Conservation (phyloP, 2,113 vertebrate genomes). For the Corvus cornix region DNA sequence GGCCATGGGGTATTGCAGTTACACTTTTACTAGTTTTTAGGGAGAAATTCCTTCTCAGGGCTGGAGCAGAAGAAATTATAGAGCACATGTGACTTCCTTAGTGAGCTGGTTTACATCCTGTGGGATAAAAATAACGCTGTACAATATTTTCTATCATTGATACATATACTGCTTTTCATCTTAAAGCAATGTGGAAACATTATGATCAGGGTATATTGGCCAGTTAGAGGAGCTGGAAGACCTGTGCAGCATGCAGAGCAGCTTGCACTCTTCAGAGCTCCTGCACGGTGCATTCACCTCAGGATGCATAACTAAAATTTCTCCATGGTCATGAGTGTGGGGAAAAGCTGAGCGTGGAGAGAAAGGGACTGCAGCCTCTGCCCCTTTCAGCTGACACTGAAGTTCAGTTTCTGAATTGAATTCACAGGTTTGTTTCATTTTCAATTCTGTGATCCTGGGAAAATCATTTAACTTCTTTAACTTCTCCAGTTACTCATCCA, state of each 20-base stretch:
- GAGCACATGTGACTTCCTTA: constrained; percentile 13
- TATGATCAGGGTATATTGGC: not conserved
- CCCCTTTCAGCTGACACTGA: not conserved
- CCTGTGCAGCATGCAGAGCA: not conserved
- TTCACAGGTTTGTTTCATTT: not conserved
- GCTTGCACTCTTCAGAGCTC: not conserved
- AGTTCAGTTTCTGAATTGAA: not conserved
- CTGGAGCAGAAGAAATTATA: constrained; percentile 46
- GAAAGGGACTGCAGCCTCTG: not conserved
- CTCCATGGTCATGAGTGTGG: not conserved
- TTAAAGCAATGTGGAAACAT: not conserved
- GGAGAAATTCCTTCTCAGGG: not conserved
- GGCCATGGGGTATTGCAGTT: not conserved
- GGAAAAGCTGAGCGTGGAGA: not conserved
- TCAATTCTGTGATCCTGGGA: not conserved
- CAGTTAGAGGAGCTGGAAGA: not conserved
- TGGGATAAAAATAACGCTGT: not conserved
- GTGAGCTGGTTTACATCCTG: constrained; percentile 32
- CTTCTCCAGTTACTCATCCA: constrained; percentile 33
- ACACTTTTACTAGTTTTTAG: constrained; percentile 43
- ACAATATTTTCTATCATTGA: not conserved
- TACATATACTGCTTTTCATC: not conserved
- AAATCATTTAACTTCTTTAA: constrained; percentile 37
- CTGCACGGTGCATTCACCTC: rapidly evolving
- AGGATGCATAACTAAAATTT: not conserved